Conservation (phyloP, 1,140 invertebrate species). For the Odontomachus brunneus region DNA sequence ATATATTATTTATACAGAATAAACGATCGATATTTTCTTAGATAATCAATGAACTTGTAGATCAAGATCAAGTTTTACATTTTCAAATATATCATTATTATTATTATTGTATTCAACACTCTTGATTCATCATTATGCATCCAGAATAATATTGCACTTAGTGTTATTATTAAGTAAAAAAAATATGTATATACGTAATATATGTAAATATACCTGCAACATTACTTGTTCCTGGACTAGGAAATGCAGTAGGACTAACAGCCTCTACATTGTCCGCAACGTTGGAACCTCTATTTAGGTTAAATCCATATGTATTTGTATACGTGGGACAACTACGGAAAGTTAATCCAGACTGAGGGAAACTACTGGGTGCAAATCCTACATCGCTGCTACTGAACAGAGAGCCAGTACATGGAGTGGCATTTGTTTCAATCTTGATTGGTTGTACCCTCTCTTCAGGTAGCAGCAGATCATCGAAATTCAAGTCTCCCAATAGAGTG, state of each 20-base stretch:
- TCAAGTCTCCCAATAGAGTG: conserved; percentile 92
- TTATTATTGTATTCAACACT: not conserved
- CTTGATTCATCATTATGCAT: not conserved
- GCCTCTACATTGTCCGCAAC: conserved; percentile 78
- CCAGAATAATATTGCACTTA: not conserved
- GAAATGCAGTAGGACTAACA: conserved; percentile 79
- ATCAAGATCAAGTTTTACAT: not conserved
- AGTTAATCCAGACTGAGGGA: conserved; percentile 78
- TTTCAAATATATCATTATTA: not conserved
- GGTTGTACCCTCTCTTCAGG: conserved; percentile 88
- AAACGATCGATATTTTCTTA: not conserved
- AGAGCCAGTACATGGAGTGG: conserved; percentile 68
- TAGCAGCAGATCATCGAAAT: conserved; percentile 93
- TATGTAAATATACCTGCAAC: conserved; percentile 77
- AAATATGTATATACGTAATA: conserved; percentile 32
- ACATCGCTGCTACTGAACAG: conserved; percentile 69
- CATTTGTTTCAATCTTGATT: conserved; percentile 64
- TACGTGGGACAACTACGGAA: conserved; percentile 77
- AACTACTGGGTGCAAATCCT: conserved; percentile 81
- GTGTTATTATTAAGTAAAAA: not conserved
- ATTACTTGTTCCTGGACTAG: conserved; percentile 82
- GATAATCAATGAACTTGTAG: not conserved
- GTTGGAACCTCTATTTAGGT: conserved; percentile 76
- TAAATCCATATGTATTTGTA: conserved; percentile 73
- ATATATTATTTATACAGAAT: not conserved